Conservation (phyloP, 2,888 invertebrate species). For the Pachymerium ferrugineum region DNA sequence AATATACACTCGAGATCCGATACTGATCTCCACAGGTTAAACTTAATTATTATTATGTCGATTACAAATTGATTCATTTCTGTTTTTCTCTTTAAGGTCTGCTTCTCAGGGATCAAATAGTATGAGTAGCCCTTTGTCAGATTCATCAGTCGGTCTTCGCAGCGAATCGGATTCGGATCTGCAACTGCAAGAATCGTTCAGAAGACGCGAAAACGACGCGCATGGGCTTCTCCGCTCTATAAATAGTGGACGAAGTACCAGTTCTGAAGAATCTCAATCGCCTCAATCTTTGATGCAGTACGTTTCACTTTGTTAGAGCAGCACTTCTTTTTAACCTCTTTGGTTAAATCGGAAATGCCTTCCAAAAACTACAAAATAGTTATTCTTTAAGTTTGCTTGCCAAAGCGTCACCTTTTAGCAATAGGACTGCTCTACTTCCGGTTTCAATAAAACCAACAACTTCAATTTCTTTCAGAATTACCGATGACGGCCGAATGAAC, state of each 20-base stretch:
- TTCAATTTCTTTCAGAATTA: neutral
- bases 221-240: neutral
- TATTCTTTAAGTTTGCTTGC: no score
- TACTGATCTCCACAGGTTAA: constrained; percentile 23
- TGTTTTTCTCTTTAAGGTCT: no score
- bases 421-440: no score
- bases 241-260: neutral
- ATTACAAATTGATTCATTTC: neutral
- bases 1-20: constrained; percentile 20
- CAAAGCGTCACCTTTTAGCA: no score
- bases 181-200: constrained; percentile 6
- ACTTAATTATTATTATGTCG: neutral
- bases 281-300: neutral
- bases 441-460: neutral
- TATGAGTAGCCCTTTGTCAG: neutral
- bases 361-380: no score
- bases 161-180: constrained; percentile 22
- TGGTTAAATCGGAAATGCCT: no score
- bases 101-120: neutral
- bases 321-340: no score
- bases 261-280: neutral
- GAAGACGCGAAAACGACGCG: constrained; percentile 7
- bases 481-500: constrained; percentile 22
- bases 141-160: neutral
- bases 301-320: no score